Base-by-base conservation (phyloP, 2,888 invertebrate species). In the Boloria selene region DNA sequence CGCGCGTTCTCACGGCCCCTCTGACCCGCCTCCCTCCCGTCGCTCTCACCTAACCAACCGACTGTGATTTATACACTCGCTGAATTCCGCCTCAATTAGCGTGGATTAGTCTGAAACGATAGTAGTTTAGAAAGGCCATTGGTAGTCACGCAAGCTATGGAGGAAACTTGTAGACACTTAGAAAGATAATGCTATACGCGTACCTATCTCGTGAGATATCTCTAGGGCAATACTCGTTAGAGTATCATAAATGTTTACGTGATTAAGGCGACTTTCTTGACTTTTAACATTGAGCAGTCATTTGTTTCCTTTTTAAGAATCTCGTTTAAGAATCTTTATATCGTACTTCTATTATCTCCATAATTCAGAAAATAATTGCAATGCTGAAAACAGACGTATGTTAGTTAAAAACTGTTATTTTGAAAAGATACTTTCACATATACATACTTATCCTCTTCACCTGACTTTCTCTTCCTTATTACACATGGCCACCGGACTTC, bases 1-100 rank as follows among this genome's bases (percentile, higher is more conserved):
- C 92, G 92, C 92, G 90, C 90, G 85, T 88, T 89, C 89, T 87
- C 89, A 88, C 89, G 88, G 88, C 88, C 88, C 77, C 83, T 75
- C 81, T 87, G 90, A 89, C 91, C 65, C 71, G 62, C 73, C 65
- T 70, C 64, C 67, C 74, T 55, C 72, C 65, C 38, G 45, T 47
- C 64, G 60, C 64, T 50, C 75, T 70, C 75, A 73, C 77, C 76
- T 73, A 78, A 76, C 73, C 64, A 67, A 62, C 68, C 65, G 67
- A 56, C 67, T 52, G 68, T 70, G 70, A 70, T 70, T 70, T 70
- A 68, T 70, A 70, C 65, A 65, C 68, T 61, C 63, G 68, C 65
- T 69, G 71, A 69, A 72, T 70, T 70, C 71, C 68, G 68, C 64
- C 68, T 72, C 71, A 71, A 71, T 71, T 71, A 71, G 70, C 68